Evolutionary conservation across 2,797 vertebrate genomes (phyloP).

Genomic region (Amblyraja radiata): DNA sequence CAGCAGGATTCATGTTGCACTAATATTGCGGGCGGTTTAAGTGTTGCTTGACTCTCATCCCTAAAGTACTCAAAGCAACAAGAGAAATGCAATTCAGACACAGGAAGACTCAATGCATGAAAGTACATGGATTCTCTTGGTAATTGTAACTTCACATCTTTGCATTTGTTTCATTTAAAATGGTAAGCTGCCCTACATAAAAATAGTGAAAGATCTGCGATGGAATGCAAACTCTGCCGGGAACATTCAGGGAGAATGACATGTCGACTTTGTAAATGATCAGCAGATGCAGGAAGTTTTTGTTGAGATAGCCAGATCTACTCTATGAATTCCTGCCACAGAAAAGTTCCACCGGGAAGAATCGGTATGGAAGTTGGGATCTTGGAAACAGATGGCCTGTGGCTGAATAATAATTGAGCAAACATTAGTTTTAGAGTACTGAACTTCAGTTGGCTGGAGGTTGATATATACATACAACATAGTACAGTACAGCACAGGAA

Average conservation of each 20-base stretch:
- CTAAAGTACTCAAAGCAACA: background rate
- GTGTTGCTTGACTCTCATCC: background rate
- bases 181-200: background rate
- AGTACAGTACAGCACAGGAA: no score
- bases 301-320: background rate
- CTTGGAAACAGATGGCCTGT: background rate
- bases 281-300: background rate
- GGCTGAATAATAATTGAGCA: no score
- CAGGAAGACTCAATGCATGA: background rate
- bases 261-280: background rate
- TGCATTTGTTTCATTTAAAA: background rate
- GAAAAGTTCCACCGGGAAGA: background rate
- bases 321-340: background rate
- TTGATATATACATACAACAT: no score
- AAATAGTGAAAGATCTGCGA: background rate
- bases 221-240: no score
- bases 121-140: background rate
- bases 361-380: background rate
- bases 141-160: background rate
- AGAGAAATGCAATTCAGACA: background rate
- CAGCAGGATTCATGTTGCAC: background rate
- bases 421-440: background rate
- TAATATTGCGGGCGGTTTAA: background rate
- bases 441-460: background rate
- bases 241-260: background rate